Evolutionary conservation across 2,797 vertebrate genomes (phyloP).

Genomic region (Odontamblyopus lacepedii): DNA sequence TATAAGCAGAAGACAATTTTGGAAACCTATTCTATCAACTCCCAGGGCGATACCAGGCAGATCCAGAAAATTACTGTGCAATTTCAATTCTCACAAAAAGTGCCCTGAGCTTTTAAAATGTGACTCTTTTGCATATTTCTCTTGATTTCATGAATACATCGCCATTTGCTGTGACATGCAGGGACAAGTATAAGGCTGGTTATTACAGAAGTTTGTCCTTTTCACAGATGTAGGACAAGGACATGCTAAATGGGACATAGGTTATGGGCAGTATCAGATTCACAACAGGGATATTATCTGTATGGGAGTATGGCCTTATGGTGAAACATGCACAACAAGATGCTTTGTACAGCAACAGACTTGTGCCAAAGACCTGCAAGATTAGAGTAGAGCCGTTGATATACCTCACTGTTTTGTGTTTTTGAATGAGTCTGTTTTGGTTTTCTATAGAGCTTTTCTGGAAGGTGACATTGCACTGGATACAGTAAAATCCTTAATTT

Average conservation of each 20-base stretch:
- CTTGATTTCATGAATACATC: conserved; percentile 4
- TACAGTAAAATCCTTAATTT: too few relatives aligned
- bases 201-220: conserved; percentile 29
- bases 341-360: conserved; percentile 10
- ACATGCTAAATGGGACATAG: conserved; percentile 43
- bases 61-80: conserved; percentile 3
- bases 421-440: neutral
- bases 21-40: conserved; percentile 1
- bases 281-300: conserved; percentile 35
- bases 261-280: conserved; percentile 40
- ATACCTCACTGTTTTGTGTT: too few relatives aligned
- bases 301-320: conserved; percentile 14
- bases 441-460: too few relatives aligned
- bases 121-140: conserved; percentile 1
- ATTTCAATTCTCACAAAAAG: conserved; percentile 6
- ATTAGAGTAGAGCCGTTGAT: neutral
- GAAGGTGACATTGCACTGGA: neutral
- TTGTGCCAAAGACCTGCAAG: conserved; percentile 16
- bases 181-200: conserved; percentile 7
- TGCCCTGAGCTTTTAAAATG: conserved; percentile 7
- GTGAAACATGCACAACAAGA: conserved; percentile 2
- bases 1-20: neutral
- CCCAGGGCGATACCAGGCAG: conserved; percentile 6
- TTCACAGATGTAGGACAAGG: conserved; percentile 54
- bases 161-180: neutral